Conservation (phyloP, 2,113 vertebrate species). For the Haplotaxodon microlepis region DNA sequence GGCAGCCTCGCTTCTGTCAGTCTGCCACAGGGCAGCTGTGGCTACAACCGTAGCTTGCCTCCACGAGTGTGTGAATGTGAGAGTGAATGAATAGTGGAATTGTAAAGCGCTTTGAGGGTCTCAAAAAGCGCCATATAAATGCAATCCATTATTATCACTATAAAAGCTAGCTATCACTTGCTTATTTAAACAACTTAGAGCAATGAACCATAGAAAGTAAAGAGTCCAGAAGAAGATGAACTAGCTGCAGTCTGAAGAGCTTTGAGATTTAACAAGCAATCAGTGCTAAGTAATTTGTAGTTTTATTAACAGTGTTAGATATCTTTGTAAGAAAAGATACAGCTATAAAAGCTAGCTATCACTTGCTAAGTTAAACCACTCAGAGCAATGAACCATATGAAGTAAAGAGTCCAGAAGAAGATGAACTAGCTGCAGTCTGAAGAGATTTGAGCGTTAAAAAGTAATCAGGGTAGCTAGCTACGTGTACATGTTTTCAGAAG, state of each 20-base stretch:
- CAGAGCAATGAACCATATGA: not conserved
- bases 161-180: not conserved
- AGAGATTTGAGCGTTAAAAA: not conserved
- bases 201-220: not conserved
- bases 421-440: not conserved
- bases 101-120: not conserved
- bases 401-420: not conserved
- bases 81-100: not conserved
- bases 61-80: not conserved
- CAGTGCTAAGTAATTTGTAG: not conserved
- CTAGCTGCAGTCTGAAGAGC: not conserved
- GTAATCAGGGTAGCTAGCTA: not conserved
- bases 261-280: not conserved
- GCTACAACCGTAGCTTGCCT: not conserved
- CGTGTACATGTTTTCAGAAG: not conserved
- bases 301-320: not conserved
- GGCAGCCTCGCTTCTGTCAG: not conserved
- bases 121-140: accelerated
- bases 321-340: not conserved
- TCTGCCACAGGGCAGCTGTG: not conserved
- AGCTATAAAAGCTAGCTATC: not conserved
- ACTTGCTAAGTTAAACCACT: not conserved
- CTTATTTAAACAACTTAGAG: not conserved
- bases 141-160: not conserved
- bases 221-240: not conserved